These are phyloP conservation scores for Clostera curtula DNA, from an alignment of 2,888 invertebrate genomes.

Conservation along the genomic window DNA sequence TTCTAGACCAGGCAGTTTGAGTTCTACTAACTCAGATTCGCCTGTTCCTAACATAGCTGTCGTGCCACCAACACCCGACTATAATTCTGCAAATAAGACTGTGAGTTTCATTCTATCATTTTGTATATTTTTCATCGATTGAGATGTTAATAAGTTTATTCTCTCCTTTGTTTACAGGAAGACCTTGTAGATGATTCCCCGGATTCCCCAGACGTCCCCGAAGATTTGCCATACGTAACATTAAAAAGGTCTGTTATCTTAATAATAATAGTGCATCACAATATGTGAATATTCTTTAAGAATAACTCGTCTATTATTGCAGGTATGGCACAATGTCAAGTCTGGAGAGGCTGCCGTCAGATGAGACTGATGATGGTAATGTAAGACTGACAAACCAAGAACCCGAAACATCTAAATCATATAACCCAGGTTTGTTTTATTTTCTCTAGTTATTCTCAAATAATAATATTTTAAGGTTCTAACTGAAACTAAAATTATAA, in stretches of 20 bases:
- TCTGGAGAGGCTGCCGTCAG: conserved; percentile 79
- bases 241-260: conserved; percentile 74
- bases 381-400: conserved; percentile 59
- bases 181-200: conserved; percentile 78
- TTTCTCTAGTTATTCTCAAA: too few relatives aligned
- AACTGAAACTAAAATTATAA: too few relatives aligned
- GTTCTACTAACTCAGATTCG: conserved; percentile 54
- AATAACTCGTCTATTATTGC: conserved; percentile 20
- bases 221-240: conserved; percentile 83
- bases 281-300: background rate
- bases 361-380: conserved; percentile 76
- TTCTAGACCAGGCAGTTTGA: conserved; percentile 66
- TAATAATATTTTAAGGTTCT: too few relatives aligned
- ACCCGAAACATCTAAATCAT: conserved; percentile 45
- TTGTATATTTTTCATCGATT: background rate
- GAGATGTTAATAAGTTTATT: conserved; percentile 4
- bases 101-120: conserved; percentile 34
- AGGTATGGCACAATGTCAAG: conserved; percentile 84
- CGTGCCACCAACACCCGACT: conserved; percentile 84
- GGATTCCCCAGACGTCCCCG: conserved; percentile 80
- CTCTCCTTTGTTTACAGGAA: conserved; percentile 54
- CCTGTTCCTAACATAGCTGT: conserved; percentile 82
- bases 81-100: conserved; percentile 59
- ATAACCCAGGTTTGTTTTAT: conserved; percentile 50
- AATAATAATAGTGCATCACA: background rate